These are phyloP conservation scores for Oreonectes daqikongensis DNA, from an alignment of 2,797 vertebrate species.

Conservation along the genomic window DNA sequence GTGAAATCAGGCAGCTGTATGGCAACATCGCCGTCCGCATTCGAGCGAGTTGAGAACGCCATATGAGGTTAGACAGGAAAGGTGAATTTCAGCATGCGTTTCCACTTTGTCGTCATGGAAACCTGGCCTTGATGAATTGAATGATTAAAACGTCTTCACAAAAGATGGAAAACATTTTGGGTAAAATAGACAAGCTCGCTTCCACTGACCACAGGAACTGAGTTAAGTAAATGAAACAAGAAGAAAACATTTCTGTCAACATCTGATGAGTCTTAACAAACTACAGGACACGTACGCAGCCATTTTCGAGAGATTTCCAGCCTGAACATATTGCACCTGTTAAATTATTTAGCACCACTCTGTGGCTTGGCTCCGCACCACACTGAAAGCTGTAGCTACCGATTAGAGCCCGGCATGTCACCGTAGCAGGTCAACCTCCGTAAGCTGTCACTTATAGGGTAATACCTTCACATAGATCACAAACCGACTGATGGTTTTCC, in stretches of 20 bases:
- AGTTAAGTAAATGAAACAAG: slow-evolving; percentile 56
- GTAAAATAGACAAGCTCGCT: slow-evolving; percentile 51
- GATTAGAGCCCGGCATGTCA: slow-evolving; percentile 79
- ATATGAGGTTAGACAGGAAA: slow-evolving; percentile 82
- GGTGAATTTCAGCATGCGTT: slow-evolving; percentile 84
- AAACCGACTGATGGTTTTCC: background rate
- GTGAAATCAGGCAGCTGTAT: slow-evolving; percentile 82
- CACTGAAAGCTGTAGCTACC: slow-evolving; percentile 83
- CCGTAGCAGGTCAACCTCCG: slow-evolving; percentile 69
- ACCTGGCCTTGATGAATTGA: slow-evolving; percentile 79
- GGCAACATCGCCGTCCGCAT: slow-evolving; percentile 74
- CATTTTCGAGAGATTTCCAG: slow-evolving; percentile 66
- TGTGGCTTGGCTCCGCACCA: slow-evolving; percentile 78
- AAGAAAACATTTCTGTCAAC: slow-evolving; percentile 73
- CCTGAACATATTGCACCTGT: slow-evolving; percentile 82
- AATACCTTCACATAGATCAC: slow-evolving; percentile 36
- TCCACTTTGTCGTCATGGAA: slow-evolving; percentile 87
- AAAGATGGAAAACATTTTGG: slow-evolving; percentile 23
- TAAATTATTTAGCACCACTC: slow-evolving; percentile 87
- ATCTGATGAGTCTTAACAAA: slow-evolving; percentile 76
- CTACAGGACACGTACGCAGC: slow-evolving; percentile 70
- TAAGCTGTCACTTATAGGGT: slow-evolving; percentile 57
- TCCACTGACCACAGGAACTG: slow-evolving; percentile 59
- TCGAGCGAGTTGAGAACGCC: slow-evolving; percentile 74
- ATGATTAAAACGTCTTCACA: slow-evolving; percentile 72